These are phyloP conservation scores for Hyla sarda DNA, from an alignment of 2,113 vertebrate genomes.

Conservation along the genomic window DNA sequence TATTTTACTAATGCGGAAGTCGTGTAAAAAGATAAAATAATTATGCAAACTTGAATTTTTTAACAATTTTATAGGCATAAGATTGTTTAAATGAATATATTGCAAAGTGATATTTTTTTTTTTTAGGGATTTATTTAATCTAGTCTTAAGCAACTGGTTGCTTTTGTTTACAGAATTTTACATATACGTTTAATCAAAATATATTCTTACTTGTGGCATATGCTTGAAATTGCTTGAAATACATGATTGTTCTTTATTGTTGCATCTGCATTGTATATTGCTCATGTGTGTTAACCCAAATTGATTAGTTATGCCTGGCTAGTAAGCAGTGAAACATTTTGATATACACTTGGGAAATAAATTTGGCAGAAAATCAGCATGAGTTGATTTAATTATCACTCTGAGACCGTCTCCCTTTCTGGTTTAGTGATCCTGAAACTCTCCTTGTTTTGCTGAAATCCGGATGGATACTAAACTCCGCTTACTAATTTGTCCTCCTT, in stretches of 20 bases:
- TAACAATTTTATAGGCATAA: no score
- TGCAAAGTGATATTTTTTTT: no score
- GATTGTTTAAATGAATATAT: no score
- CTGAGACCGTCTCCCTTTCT: constrained; percentile 84
- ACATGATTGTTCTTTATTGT: constrained; percentile 61
- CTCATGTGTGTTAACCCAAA: constrained; percentile 72
- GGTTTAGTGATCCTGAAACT: constrained; percentile 78
- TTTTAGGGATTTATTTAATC: neutral
- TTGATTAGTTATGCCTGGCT: constrained; percentile 90
- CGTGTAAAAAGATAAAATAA: no score
- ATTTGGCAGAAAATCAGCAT: constrained; percentile 99
- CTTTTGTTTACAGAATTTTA: neutral
- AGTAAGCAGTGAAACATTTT: constrained; percentile 84
- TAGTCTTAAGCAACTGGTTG: neutral
- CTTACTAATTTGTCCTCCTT: constrained; percentile 86
- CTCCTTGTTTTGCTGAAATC: constrained; percentile 71
- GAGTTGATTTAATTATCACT: constrained; percentile 99
- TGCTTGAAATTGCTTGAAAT: constrained; percentile 4
- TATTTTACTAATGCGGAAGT: no score
- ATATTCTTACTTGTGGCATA: neutral
- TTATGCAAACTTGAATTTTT: no score
- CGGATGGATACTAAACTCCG: constrained; percentile 78
- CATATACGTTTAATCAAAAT: neutral
- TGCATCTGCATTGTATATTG: constrained; percentile 72
- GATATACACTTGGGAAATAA: constrained; percentile 94